These are phyloP conservation scores for Sebastes cheni DNA, from an alignment of 2,797 vertebrate species.

Conservation along the genomic window DNA sequence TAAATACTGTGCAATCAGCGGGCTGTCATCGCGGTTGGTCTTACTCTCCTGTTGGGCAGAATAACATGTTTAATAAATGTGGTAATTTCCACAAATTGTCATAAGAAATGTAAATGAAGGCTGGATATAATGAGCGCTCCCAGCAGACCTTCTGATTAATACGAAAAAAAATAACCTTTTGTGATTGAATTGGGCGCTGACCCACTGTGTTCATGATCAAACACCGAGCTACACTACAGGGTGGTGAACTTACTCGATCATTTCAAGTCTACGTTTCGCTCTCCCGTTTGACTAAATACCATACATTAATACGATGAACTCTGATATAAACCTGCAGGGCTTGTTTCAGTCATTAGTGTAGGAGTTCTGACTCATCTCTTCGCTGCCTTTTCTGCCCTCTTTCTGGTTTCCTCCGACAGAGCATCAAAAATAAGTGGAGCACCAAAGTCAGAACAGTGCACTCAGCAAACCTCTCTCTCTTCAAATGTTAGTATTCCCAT, in stretches of 20 bases:
- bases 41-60: not conserved
- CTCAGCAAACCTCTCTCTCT: slow-evolving; percentile 65
- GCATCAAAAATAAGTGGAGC: slow-evolving; percentile 67
- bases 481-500: slow-evolving; percentile 64
- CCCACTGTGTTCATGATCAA: not conserved
- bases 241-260: not conserved
- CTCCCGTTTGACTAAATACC: not conserved
- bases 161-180: not conserved
- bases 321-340: slow-evolving; percentile 28
- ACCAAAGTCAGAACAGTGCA: slow-evolving; percentile 59
- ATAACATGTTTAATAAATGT: slow-evolving; percentile 30
- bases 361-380: slow-evolving; percentile 71
- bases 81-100: slow-evolving; percentile 13
- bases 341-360: slow-evolving; percentile 56
- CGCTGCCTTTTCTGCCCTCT: slow-evolving; percentile 52
- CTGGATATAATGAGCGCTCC: not conserved
- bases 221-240: not conserved
- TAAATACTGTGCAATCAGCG: slow-evolving; percentile 52
- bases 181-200: not conserved
- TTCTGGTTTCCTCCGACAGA: slow-evolving; percentile 54
- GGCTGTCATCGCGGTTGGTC: not conserved
- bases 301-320: slow-evolving; percentile 32
- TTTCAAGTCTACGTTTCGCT: slow-evolving; percentile 4
- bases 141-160: slow-evolving; percentile 3
- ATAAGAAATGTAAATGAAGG: slow-evolving; percentile 11